Evolutionary conservation across 2,113 vertebrate species (phyloP), one percentile per base, ranked within the genome.

Genomic region (Paratilapia polleni): DNA sequence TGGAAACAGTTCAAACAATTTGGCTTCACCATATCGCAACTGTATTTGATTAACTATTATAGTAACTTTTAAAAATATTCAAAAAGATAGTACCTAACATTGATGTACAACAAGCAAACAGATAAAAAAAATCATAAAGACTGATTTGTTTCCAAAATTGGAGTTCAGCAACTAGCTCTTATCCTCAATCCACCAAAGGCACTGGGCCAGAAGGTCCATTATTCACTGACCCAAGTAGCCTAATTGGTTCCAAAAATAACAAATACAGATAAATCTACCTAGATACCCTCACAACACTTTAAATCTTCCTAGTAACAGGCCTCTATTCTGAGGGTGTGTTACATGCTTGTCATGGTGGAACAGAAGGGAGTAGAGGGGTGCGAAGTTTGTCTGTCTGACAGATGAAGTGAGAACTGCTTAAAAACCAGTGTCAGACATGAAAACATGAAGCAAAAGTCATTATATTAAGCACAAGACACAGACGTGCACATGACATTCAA

Each of bases 241-340:
- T 36, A 6, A 62, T 6, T 28, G 17, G 19, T 10, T 5, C 59
- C 47, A 56, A 77, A 63, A n/a, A 34, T 31, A 57, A 22, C 43
- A 47, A 58, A 41, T 5, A 1, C 3, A 63, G 17, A 49, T 6
- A 80, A 85, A 52, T 86, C 82, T 87, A 68, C 85, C 88, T 6
- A 57, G 86, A 89, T 41, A 84, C 87, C 5, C 52, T 59, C 49
- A 13, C 52, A 61, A 77, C 80, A 68, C 73, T 8, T 60, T 3
- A 26, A 81, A 60, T 93, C 92, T 92, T 91, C 93, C 89, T 93
- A 88, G 92, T 89, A 93, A 94, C 93, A 88, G 77, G 62, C 56
- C 85, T 83, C 89, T 93, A 91, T 92, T 94, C 87, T 84, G 88
- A 88, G 92, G 59, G 75, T 58, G 87, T 84, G 86, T 80, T 28